Conservation (phyloP, 2,797 vertebrate genomes). For the Rhodeus uyekii region DNA sequence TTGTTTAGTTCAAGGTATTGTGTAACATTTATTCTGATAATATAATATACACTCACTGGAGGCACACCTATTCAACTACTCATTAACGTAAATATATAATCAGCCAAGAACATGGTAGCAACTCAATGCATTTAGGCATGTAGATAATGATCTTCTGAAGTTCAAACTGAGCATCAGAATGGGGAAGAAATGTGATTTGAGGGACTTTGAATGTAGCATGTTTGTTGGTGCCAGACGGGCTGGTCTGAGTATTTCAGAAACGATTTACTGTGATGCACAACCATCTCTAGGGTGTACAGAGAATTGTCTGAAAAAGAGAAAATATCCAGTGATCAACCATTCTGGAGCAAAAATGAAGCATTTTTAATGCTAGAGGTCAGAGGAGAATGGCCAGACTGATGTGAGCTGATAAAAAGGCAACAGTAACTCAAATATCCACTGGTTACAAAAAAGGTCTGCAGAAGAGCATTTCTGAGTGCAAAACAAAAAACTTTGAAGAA, state of each 20-base stretch:
- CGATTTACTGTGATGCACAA: background rate
- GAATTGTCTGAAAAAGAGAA: too few relatives aligned
- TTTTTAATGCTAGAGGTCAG: conserved; percentile 52
- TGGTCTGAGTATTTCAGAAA: background rate
- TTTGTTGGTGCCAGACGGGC: background rate
- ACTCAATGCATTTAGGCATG: background rate
- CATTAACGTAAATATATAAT: background rate
- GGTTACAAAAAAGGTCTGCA: background rate
- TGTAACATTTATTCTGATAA: background rate
- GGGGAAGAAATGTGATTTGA: background rate
- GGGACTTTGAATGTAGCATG: background rate
- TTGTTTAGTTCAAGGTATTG: too few relatives aligned
- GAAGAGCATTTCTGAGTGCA: background rate
- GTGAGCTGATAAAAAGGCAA: conserved; percentile 39
- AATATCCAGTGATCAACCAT: background rate
- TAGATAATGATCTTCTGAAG: background rate
- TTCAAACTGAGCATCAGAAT: background rate
- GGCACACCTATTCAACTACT: background rate
- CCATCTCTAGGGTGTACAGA: background rate
- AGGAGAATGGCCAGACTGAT: conserved; percentile 47
- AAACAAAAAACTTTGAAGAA: background rate
- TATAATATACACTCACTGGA: background rate
- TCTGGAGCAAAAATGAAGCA: conserved; percentile 39
- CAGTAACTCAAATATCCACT: background rate
- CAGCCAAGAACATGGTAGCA: background rate